Evolutionary conservation across 2,888 invertebrate genomes (phyloP), one percentile per base, ranked within the genome.

Genomic region (Orthosia incerta): DNA sequence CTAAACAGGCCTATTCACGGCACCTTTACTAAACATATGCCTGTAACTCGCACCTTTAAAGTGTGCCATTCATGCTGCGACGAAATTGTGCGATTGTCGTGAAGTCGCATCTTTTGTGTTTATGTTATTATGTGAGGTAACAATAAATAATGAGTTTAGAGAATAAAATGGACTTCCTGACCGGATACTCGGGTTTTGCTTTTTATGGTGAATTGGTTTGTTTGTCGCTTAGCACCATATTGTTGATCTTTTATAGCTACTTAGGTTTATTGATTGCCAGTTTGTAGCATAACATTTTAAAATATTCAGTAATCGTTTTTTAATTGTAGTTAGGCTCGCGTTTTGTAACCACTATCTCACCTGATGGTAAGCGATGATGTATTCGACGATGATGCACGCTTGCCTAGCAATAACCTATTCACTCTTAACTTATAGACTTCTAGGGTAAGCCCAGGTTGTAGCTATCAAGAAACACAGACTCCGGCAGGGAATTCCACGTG

Each of bases 81-180:
- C 18, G 2, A 48, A 71, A 39, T 59, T 67, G 65, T 74, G 70
- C 76, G 71, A 84, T 81, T 80, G 78, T 74, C 73, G 63, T 64
- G 75, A 71, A 57, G 61, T 76, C 68, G 79, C 62, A 9, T 71
- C 82, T 65, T 79, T 85, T 84, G 83, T 76, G 16, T 20, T 4
- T 2, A 31, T 65, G 23, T 71, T 62, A 82, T 84, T 80, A 74
- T 81, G 62, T 77, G 61, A 18, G 11, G 39, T 51, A 31, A 80
- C 76, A 83, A 77, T 77, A 76, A 83, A 65, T 73, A 73, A 80
- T 82, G 64, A 72, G 60, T 84, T 70, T 81, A 61, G 56, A 31
- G 66, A 61, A 66, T 84, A 57, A 81, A 78, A 84, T 76, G 72
- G 81, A 84, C 77, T 84, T 84, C 85, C 85, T 77, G 74, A 69